Percentiles rank a stretch among this genome's conserved stretches.
Conservation (phyloP, 2,113 vertebrate genomes). For the Hymenochirus boettgeri region DNA sequence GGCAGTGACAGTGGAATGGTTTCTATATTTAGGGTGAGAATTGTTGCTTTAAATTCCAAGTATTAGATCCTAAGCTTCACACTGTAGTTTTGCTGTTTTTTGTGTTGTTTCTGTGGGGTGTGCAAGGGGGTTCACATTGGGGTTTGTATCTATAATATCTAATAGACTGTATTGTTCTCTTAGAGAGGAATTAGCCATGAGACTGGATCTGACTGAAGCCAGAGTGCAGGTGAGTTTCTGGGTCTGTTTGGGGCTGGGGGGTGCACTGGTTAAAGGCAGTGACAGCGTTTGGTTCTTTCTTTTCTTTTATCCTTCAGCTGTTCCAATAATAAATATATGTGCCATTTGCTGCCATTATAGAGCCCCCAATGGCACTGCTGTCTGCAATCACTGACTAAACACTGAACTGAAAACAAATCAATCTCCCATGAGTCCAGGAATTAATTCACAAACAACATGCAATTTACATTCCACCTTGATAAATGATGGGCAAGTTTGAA, state of each 20-base stretch:
- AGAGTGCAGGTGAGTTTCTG: constrained; percentile 86
- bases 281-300: neutral
- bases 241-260: no score
- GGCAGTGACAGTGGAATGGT: constrained; percentile 1
- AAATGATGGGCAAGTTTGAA: no score
- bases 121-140: no score
- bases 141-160: neutral
- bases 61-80: no score
- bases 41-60: no score
- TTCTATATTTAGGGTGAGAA: constrained; percentile 1
- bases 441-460: constrained; percentile 40
- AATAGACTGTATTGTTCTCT: constrained; percentile 44
- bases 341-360: constrained; percentile 33
- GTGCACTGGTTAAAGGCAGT: no score
- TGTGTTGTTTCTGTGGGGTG: no score
- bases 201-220: constrained; percentile 94
- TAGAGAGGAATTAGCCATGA: constrained; percentile 97
- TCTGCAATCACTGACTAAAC: constrained; percentile 35
- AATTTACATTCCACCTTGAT: constrained; percentile 40
- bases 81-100: no score
- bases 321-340: constrained; percentile 15
- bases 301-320: constrained; percentile 13
- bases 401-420: constrained; percentile 40
- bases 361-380: constrained; percentile 30
- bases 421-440: constrained; percentile 41